Evolutionary conservation across 1,140 invertebrate species (phyloP).

Genomic region (Hesperophylax magnus): DNA sequence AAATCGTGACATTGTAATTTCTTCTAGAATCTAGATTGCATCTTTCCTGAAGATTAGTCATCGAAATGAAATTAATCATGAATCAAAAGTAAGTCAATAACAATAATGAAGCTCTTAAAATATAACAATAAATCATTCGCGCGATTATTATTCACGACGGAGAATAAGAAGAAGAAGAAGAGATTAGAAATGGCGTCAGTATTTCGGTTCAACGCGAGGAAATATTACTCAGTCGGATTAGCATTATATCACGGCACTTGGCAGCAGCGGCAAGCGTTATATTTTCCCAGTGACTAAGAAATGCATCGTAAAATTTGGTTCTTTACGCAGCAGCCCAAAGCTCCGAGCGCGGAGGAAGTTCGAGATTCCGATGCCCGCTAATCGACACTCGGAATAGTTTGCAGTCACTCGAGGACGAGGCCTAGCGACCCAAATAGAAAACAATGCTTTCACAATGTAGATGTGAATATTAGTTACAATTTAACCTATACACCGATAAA

Average conservation of each 20-base stretch:
- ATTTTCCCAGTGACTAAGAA: neutral
- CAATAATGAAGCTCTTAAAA: constrained; percentile 1
- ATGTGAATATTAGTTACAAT: too few species aligned
- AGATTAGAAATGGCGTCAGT: neutral
- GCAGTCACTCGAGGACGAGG: neutral
- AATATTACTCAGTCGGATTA: neutral
- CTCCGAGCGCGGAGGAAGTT: neutral
- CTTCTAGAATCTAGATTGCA: too few species aligned
- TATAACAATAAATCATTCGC: constrained; percentile 6
- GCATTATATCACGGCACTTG: constrained; percentile 11
- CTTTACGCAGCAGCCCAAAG: neutral
- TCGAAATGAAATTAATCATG: neutral
- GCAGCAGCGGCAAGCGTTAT: neutral
- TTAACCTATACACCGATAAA: too few species aligned
- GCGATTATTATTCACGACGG: neutral
- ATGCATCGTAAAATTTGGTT: constrained; percentile 18
- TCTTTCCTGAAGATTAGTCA: too few species aligned
- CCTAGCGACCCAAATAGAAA: constrained; percentile 8
- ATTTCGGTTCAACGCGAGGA: neutral
- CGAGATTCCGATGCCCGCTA: neutral
- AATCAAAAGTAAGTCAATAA: neutral
- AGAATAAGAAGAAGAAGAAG: neutral
- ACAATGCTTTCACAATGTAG: neutral
- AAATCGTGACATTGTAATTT: too few species aligned
- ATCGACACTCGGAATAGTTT: neutral